Evolutionary conservation across 2,113 vertebrate genomes (phyloP).

Genomic region (Polypterus senegalus): DNA sequence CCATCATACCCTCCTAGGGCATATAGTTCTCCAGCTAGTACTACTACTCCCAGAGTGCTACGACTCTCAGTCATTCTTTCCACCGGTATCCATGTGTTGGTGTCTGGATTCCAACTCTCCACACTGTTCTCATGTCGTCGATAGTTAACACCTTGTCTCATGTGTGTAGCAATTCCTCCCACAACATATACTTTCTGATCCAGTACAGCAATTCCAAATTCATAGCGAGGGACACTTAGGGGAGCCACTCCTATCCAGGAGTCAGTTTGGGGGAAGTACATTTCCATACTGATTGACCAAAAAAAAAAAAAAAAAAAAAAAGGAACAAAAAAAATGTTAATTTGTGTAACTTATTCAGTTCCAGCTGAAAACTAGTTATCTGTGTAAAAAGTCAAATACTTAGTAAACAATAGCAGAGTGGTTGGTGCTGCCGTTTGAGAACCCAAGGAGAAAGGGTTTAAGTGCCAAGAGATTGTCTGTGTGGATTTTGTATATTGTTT

Average conservation of each 20-base stretch:
- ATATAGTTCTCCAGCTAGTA: constrained; percentile 84
- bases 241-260: constrained; percentile 95
- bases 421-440: no score
- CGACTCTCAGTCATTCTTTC: constrained; percentile 84
- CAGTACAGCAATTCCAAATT: constrained; percentile 85
- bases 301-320: constrained; percentile 2
- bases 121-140: constrained; percentile 85
- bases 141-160: constrained; percentile 80
- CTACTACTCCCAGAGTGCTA: constrained; percentile 81
- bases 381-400: no score
- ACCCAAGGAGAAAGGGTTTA: no score
- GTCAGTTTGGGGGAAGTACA: constrained; percentile 95
- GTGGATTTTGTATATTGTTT: no score
- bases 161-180: constrained; percentile 86
- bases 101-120: constrained; percentile 93
- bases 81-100: constrained; percentile 81
- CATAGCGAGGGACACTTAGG: constrained; percentile 78
- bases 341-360: no score
- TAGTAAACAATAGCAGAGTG: no score
- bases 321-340: no score
- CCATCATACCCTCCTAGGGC: constrained; percentile 90
- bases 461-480: no score
- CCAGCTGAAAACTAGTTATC: no score
- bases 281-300: constrained; percentile 69
- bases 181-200: constrained; percentile 90